phyloP scores from a whole-genome alignment of 1,140 invertebrate genomes.

The Drosophila ananassae region DNA sequence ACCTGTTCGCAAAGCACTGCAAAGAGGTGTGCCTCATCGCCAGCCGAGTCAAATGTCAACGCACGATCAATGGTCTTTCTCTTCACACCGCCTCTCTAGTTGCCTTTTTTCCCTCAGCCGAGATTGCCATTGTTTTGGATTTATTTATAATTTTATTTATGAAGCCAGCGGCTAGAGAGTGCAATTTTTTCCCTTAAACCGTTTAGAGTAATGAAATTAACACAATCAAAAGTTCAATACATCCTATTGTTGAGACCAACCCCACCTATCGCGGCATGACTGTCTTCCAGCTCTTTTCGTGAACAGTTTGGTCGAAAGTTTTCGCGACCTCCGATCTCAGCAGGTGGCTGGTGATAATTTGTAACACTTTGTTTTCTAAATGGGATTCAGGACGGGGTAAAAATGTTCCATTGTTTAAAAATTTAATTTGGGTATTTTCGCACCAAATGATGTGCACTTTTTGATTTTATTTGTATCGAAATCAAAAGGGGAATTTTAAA shows the following conservation, averaged over 20 bases:
- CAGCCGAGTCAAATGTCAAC: conserved; percentile 58
- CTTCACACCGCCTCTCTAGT: neutral
- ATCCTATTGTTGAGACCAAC: conserved; percentile 38
- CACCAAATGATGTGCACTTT: neutral
- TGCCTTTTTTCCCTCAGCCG: neutral
- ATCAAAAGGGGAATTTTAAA: neutral
- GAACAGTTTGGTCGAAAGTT: conserved; percentile 19
- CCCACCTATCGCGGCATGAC: conserved; percentile 3
- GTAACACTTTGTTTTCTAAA: conserved; percentile 38
- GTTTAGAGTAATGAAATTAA: conserved; percentile 48
- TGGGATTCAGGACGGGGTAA: neutral
- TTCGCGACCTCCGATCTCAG: conserved; percentile 22
- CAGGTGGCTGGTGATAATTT: conserved; percentile 36
- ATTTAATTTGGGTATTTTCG: too few species aligned
- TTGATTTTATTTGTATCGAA: neutral
- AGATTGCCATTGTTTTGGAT: conserved; percentile 28
- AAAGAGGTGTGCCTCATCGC: conserved; percentile 24
- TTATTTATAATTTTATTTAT: conserved; percentile 45
- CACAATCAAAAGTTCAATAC: conserved; percentile 44
- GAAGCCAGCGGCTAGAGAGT: conserved; percentile 11
- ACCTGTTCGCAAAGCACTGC: conserved; percentile 5
- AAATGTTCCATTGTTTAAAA: neutral
- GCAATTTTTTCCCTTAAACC: conserved; percentile 14
- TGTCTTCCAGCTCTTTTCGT: conserved; percentile 19
- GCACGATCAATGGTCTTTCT: conserved; percentile 31